phyloP scores from a whole-genome alignment of 2,113 vertebrate species.

The Bucco capensis region DNA sequence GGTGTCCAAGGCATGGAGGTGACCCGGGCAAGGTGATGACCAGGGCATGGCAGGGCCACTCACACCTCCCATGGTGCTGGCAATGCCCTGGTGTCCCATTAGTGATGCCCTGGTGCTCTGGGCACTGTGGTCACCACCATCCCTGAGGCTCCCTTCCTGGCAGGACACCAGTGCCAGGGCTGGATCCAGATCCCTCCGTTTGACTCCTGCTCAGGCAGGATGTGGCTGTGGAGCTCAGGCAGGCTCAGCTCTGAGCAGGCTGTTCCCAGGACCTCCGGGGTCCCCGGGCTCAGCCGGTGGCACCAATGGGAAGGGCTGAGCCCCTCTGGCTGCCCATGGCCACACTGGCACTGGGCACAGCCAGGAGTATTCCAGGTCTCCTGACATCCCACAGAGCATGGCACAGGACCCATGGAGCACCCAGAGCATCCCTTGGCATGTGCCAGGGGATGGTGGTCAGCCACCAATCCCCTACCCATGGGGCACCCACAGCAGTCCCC shows the following conservation, averaged over 20 bases:
- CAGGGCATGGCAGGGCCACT: no score
- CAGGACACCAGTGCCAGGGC: not conserved
- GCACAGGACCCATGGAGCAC: not conserved
- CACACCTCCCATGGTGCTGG: not conserved
- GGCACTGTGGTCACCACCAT: not conserved
- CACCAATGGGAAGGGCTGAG: not conserved
- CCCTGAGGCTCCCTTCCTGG: no score
- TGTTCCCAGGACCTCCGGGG: not conserved
- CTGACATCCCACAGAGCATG: not conserved
- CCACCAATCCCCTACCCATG: no score
- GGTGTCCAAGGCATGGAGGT: not conserved
- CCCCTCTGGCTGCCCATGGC: not conserved
- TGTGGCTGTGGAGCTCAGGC: not conserved
- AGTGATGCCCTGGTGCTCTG: not conserved
- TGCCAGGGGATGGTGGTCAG: not conserved
- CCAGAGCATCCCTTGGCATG: not conserved
- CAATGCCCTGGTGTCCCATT: not conserved
- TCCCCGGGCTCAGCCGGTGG: slow-evolving; percentile 1
- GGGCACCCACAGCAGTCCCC: no score
- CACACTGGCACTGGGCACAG: not conserved
- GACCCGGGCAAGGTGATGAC: not conserved
- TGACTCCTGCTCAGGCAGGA: not conserved
- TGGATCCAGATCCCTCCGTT: not conserved
- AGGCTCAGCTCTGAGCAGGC: not conserved
- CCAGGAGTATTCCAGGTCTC: not conserved